Base-by-base conservation (phyloP, 2,888 invertebrate species). In the Schrankia costaestrigalis region DNA sequence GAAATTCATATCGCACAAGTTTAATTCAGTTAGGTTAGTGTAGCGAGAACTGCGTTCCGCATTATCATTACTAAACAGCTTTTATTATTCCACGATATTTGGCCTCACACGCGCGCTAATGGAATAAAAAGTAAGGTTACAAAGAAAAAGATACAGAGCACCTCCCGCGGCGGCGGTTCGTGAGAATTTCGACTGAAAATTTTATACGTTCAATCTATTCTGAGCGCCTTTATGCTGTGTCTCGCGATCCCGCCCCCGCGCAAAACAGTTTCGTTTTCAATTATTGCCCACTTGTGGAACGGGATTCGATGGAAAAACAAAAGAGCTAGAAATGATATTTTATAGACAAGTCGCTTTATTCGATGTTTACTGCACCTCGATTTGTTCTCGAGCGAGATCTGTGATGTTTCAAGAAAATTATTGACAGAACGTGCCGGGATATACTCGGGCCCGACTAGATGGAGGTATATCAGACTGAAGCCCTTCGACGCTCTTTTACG, bases 51-150 rank as follows among this genome's bases (percentile, higher is more conserved):
- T 78, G 76, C 78, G 78, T 79, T 76, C 71, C 75, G 74, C 71
- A 78, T 84, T 83, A 84, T 84, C 83, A 78, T 85, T 84, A 84
- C 81, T 85, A 85, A 85, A 80, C 84, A 83, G 83, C 82, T 77
- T 85, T 83, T 87, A 85, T 84, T 87, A 87, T 87, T 86, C 82
- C 75, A 78, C 71, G 78, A 83, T 85, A 85, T 86, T 86, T 78
- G 83, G 78, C 75, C 72, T 72, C 81, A 81, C 83, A 82, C 76
- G 78, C 78, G 67, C 80, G 77, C 79, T 87, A 87, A 87, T 87
- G 85, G 87, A 87, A 87, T 87, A 87, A 87, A 87, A 87, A 87
- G 87, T 85, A 85, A 87, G 87, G 84, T 86, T 79, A 80, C 85
- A 84, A 81, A 84, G 83, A 86, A 82, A 85, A 83, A 85, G 84